phyloP scores from a whole-genome alignment of 2,888 invertebrate genomes.

The Drosophila mercatorum region DNA sequence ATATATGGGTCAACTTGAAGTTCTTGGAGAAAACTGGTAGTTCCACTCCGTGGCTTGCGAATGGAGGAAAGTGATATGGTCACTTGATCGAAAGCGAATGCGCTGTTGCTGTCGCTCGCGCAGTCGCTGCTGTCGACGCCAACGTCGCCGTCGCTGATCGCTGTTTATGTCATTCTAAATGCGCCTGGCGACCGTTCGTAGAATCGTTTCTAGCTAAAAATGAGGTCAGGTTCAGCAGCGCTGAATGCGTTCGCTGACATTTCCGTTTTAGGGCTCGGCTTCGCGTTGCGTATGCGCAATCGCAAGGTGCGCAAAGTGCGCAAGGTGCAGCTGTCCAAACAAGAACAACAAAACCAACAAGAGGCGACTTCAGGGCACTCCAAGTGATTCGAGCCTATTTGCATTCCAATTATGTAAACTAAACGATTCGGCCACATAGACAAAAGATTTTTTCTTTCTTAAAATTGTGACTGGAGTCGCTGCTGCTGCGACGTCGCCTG shows the following conservation, averaged over 20 bases:
- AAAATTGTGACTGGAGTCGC: constrained; percentile 18
- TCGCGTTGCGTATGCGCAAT: constrained; percentile 36
- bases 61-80: constrained; percentile 77
- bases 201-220: constrained; percentile 27
- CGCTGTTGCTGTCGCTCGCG: constrained; percentile 13
- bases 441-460: constrained; percentile 47
- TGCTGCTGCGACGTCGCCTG: constrained; percentile 4
- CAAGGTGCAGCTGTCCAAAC: constrained; percentile 45
- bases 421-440: constrained; percentile 34
- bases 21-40: constrained; percentile 78
- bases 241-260: constrained; percentile 18
- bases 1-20: constrained; percentile 74
- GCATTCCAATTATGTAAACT: constrained; percentile 64
- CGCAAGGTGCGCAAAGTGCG: constrained; percentile 13
- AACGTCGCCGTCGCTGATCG: constrained; percentile 2
- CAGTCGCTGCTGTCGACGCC: not conserved
- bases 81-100: constrained; percentile 80
- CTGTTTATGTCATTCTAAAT: constrained; percentile 58
- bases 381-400: constrained; percentile 33
- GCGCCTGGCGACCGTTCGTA: constrained; percentile 30
- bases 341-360: constrained; percentile 12
- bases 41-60: constrained; percentile 53
- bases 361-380: constrained; percentile 1
- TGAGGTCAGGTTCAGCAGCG: constrained; percentile 61
- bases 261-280: constrained; percentile 27